Base-by-base conservation (phyloP, 37 sponge, comb jelly and placozoan genomes). In the Chondrosia reniformis region DNA sequence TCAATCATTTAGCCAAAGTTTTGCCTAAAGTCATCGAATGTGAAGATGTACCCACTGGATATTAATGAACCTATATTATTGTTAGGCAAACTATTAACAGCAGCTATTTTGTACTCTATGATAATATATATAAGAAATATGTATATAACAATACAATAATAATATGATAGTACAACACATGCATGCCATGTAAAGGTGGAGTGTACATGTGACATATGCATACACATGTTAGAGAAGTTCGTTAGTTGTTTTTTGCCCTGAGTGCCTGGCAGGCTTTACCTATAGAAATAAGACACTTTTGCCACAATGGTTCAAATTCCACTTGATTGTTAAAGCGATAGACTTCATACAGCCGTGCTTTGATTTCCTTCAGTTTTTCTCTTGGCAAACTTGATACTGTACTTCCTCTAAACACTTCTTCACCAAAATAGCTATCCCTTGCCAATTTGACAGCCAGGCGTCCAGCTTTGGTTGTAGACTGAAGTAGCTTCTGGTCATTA, bases 271-370 rank as follows among this genome's bases (percentile, higher is more conserved):
- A 69, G 3, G 43, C 72, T 69, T 40, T 69, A 21, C 72, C 72
- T 41, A 69, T 69, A 21, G 72, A 36, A 69, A 69, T 69, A 8
- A 69, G 43, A 38, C 72, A 69, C 43, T 69, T 69, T 7, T 69
- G 72, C 72, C 72, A 69, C 72, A 69, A 17, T 40, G 72, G 72
- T 40, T 69, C 72, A 40, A 69, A 69, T 40, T 69, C 72, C 41
- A 69, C 72, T 40, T 69, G 72, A 44, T 69, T 69, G 43, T 40
- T 69, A 40, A 69, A 69, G 9, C 43, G 41, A 6, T 39, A 69
- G 8, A 40, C 72, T 21, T 69, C 72, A 40, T 69, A 69, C 42
- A 69, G 44, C 9, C 43, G 4, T 40, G 72, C 72, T 25, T 69
- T 69, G 1, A 69, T 69, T 40, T 69, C 72, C 21, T 69, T 37